phyloP scores from a whole-genome alignment of 2,113 vertebrate species.

The Laticauda laticaudata region DNA sequence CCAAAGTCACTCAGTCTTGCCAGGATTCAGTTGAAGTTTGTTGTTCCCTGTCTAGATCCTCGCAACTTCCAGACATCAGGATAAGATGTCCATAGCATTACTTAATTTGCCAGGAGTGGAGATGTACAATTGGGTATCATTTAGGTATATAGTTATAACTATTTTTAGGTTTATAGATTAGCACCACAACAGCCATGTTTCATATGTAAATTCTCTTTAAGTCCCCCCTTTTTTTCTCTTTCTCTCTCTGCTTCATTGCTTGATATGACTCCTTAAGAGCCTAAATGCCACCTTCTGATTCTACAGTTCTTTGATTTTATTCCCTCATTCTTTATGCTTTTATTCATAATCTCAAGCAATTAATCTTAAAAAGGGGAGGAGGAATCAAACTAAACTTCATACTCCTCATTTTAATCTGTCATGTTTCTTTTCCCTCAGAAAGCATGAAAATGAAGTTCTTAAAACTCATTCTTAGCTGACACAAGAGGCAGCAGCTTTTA shows the following conservation, averaged over 20 bases:
- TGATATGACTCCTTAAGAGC: not conserved
- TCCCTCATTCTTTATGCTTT: not conserved
- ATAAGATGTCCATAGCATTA: not conserved
- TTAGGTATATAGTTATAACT: slow-evolving; percentile 18
- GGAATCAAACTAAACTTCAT: slow-evolving; percentile 26
- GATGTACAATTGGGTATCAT: not conserved
- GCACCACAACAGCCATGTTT: not conserved
- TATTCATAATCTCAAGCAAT: not conserved
- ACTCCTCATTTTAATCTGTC: slow-evolving; percentile 18
- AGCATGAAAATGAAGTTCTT: slow-evolving; percentile 26
- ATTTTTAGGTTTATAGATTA: slow-evolving; percentile 1
- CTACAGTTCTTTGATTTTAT: not conserved
- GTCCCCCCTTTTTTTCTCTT: no score
- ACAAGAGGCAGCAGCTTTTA: not conserved
- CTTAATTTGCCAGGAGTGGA: not conserved
- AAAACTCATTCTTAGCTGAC: not conserved
- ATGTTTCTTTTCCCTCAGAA: slow-evolving; percentile 24
- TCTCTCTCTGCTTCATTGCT: slow-evolving; percentile 7
- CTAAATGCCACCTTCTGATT: not conserved
- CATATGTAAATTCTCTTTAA: slow-evolving; percentile 13
- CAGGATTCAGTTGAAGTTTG: not conserved
- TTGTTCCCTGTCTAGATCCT: not conserved
- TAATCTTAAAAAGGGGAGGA: not conserved
- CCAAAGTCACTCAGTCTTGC: not conserved
- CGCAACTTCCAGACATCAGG: not conserved